Evolutionary conservation across 2,888 invertebrate species (phyloP).

Genomic region (Stramonita haemastoma): DNA sequence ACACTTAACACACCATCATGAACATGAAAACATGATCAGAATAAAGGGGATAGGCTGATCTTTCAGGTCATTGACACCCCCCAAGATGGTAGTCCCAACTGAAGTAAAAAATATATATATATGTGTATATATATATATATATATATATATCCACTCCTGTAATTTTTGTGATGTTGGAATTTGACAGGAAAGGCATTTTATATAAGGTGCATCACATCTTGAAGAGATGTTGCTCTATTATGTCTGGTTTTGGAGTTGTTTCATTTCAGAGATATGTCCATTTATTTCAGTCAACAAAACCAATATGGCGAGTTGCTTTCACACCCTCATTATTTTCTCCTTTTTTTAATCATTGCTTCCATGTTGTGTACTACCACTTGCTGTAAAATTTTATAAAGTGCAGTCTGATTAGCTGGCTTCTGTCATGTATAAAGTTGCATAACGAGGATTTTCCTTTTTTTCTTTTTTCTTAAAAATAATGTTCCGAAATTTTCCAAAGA

Average conservation of each 20-base stretch:
- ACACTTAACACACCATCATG: too few species aligned
- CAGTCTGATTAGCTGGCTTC: not conserved
- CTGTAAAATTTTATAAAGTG: not conserved
- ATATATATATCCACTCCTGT: too few species aligned
- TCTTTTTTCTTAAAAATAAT: not conserved
- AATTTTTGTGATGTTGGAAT: too few species aligned
- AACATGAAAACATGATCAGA: too few species aligned
- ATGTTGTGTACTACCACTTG: not conserved
- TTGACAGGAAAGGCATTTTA: not conserved
- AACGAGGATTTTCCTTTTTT: not conserved
- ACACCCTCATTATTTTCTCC: not conserved
- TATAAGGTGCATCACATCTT: not conserved
- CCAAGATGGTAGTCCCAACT: too few species aligned
- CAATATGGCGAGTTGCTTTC: not conserved
- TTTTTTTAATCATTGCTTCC: too few species aligned
- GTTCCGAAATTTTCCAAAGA: not conserved
- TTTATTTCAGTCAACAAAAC: not conserved
- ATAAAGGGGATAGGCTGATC: too few species aligned
- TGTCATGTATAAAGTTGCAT: not conserved
- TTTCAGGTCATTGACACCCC: too few species aligned
- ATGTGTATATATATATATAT: too few species aligned
- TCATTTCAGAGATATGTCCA: too few species aligned
- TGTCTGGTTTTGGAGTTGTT: not conserved
- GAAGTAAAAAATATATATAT: too few species aligned
- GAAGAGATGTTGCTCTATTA: not conserved